Evolutionary conservation across 1,140 invertebrate genomes (phyloP).

Genomic region (Diorhabda sublineata): DNA sequence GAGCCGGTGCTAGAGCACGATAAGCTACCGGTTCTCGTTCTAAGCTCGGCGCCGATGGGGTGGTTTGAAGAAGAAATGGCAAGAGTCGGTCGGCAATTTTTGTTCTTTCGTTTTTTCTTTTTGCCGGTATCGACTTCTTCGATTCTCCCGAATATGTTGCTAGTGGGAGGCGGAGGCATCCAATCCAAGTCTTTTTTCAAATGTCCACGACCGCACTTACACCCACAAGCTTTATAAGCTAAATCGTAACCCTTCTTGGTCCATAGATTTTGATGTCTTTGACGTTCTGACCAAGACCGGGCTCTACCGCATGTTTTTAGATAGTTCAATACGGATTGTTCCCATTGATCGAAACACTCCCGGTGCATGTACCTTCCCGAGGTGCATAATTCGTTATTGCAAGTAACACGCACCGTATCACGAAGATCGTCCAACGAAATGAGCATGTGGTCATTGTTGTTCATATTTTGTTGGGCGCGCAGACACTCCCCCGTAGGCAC

Average conservation of each 20-base stretch:
- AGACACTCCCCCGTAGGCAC: conserved; percentile 75
- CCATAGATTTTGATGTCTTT: conserved; percentile 92
- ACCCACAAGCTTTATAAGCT: conserved; percentile 83
- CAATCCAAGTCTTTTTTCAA: conserved; percentile 92
- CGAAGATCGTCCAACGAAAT: conserved; percentile 71
- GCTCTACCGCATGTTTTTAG: conserved; percentile 85
- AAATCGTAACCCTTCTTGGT: conserved; percentile 96
- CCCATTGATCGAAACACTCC: conserved; percentile 92
- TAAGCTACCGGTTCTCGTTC: conserved; percentile 60
- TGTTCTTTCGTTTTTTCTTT: conserved; percentile 67
- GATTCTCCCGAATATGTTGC: conserved; percentile 45
- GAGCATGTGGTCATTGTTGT: conserved; percentile 52
- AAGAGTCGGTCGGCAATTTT: conserved; percentile 59
- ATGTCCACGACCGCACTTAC: conserved; percentile 83
- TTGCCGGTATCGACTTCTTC: conserved; percentile 56
- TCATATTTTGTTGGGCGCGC: conserved; percentile 51
- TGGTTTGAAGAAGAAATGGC: conserved; percentile 48
- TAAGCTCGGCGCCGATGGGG: conserved; percentile 44
- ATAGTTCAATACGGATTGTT: conserved; percentile 80
- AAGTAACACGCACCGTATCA: conserved; percentile 82
- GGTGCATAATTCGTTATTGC: conserved; percentile 90
- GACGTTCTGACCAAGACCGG: conserved; percentile 89
- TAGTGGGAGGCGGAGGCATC: conserved; percentile 60
- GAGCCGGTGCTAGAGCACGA: conserved; percentile 60
- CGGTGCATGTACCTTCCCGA: conserved; percentile 90